Evolutionary conservation across 2,888 invertebrate species (phyloP).

Genomic region (Plebejus melissa): DNA sequence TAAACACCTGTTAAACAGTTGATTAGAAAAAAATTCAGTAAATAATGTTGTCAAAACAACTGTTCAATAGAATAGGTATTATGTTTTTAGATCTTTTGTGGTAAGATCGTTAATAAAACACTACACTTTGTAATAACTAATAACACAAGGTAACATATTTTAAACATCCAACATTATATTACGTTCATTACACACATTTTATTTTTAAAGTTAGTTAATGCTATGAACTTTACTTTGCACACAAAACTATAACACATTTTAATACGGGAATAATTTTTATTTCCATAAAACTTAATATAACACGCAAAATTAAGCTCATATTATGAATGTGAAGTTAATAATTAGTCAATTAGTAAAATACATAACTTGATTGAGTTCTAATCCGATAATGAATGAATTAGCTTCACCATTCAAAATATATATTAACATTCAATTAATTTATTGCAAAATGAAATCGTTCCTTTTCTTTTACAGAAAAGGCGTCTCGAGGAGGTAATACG

Average conservation of each 20-base stretch:
- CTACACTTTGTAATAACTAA: constrained; percentile 1
- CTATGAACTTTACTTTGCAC: background rate
- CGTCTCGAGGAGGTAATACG: constrained; percentile 87
- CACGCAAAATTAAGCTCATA: background rate
- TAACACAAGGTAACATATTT: background rate
- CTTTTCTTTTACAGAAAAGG: constrained; percentile 85
- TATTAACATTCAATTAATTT: background rate
- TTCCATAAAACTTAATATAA: background rate
- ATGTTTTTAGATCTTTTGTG: too few relatives aligned
- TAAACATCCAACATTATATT: background rate
- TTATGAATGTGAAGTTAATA: background rate
- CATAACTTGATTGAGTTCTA: background rate
- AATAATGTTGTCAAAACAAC: too few relatives aligned
- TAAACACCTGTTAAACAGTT: too few relatives aligned
- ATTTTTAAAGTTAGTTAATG: background rate
- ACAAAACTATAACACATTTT: background rate
- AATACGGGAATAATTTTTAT: background rate
- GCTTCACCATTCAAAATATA: constrained; percentile 7
- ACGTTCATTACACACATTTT: background rate
- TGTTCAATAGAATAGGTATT: too few relatives aligned
- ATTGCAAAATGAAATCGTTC: constrained; percentile 48
- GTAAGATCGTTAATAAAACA: background rate
- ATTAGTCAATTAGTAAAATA: background rate
- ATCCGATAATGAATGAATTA: background rate
- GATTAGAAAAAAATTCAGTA: too few relatives aligned